phyloP scores from a whole-genome alignment of 2,797 vertebrate genomes.

The Acanthornis magna region DNA sequence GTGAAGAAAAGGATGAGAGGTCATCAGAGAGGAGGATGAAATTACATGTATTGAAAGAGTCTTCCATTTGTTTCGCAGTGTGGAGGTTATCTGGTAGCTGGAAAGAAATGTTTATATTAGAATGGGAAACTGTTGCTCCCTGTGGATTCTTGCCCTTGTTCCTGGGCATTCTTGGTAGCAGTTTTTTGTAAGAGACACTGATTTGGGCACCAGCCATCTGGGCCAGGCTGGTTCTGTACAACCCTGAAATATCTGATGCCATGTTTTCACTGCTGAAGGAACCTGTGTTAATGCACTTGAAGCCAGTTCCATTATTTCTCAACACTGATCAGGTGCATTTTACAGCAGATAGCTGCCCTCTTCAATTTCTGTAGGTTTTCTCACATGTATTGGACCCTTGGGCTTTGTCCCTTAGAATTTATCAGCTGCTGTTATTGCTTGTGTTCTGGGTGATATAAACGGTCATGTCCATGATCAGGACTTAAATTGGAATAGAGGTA shows the following conservation, averaged over 20 bases:
- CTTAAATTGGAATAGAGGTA: background rate
- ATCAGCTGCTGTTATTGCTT: background rate
- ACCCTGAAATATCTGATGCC: background rate
- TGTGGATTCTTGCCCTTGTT: background rate
- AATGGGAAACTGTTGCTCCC: background rate
- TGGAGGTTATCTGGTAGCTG: background rate
- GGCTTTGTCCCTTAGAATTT: background rate
- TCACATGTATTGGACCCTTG: accelerated
- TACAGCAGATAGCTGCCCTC: background rate
- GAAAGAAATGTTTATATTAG: background rate
- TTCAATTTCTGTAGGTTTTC: background rate
- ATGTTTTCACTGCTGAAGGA: background rate
- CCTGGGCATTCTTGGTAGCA: background rate
- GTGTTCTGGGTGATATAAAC: background rate
- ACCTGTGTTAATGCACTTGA: background rate
- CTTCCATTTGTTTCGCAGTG: background rate
- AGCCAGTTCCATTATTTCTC: background rate
- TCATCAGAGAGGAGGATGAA: background rate
- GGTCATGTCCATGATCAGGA: background rate
- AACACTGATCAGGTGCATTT: background rate
- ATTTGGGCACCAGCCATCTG: background rate
- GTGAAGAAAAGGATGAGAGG: background rate
- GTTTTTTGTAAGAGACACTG: background rate
- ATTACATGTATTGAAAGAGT: background rate
- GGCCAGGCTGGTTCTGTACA: background rate